Evolutionary conservation across 2,797 vertebrate genomes (phyloP).

Genomic region (Coreius guichenoti): DNA sequence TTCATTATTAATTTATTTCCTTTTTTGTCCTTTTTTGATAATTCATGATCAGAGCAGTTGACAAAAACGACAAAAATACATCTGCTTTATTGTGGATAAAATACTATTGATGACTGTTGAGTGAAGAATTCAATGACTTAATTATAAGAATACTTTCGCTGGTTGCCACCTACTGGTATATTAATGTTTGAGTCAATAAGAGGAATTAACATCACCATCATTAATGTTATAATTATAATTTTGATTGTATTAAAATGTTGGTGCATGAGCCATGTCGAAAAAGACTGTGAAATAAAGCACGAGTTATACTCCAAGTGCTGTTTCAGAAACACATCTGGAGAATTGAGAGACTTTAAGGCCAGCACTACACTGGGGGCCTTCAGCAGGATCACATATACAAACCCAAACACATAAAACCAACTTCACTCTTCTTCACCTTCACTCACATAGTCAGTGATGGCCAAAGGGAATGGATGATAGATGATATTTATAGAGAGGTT

Average conservation of each 20-base stretch:
- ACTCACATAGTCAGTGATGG: not conserved
- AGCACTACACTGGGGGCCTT: not conserved
- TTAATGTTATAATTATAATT: too few relatives aligned
- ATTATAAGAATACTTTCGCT: not conserved
- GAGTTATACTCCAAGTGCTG: not conserved
- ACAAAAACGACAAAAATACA: not conserved
- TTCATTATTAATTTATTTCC: not conserved
- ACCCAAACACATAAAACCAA: slow-evolving; percentile 32
- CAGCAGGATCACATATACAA: slow-evolving; percentile 11
- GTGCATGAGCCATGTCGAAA: not conserved
- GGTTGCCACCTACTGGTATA: not conserved
- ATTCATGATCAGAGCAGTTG: not conserved
- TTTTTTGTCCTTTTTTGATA: not conserved
- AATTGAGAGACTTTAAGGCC: not conserved
- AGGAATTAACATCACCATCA: not conserved
- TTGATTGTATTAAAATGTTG: not conserved
- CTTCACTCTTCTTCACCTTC: not conserved
- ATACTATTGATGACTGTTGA: not conserved
- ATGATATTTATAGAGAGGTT: slow-evolving; percentile 22
- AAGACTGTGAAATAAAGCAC: not conserved
- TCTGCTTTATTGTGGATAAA: not conserved
- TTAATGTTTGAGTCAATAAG: not conserved
- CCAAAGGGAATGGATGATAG: not conserved
- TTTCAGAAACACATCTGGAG: slow-evolving; percentile 22
- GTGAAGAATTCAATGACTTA: not conserved